A percentile compares a stretch with the other conserved stretches of the same genome.
phyloP scores from a whole-genome alignment of 2,797 vertebrate genomes.

The Kryptopterus vitreolus region DNA sequence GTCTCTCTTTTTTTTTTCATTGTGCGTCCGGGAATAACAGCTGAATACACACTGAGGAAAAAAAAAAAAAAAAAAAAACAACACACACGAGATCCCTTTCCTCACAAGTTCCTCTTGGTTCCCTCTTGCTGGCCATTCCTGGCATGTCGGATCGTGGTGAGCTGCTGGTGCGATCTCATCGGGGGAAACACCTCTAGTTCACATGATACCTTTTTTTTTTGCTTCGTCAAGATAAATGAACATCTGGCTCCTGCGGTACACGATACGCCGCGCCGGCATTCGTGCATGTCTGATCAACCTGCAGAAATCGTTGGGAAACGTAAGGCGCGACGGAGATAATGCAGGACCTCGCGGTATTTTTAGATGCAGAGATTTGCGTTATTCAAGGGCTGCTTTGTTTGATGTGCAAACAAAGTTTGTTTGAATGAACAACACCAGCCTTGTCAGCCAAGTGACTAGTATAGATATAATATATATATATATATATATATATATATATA shows the following conservation, averaged over 20 bases:
- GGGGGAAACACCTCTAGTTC: constrained; percentile 64
- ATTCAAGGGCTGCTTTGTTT: constrained; percentile 32
- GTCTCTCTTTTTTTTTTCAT: background rate
- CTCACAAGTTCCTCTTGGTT: constrained; percentile 23
- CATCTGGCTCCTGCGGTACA: constrained; percentile 59
- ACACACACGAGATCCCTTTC: background rate
- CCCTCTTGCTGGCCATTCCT: constrained; percentile 7
- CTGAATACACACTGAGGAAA: constrained; percentile 18
- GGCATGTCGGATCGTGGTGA: constrained; percentile 27
- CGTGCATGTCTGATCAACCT: constrained; percentile 60
- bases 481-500: no score
- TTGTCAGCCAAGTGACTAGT: constrained; percentile 4
- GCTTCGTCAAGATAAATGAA: constrained; percentile 58
- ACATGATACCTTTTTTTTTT: constrained; percentile 37
- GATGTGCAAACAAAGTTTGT: constrained; percentile 29
- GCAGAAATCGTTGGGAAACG: constrained; percentile 61
- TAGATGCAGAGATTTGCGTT: constrained; percentile 41
- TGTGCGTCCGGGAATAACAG: constrained; percentile 29
- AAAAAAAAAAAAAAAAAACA: constrained; percentile 12
- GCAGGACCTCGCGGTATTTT: constrained; percentile 46
- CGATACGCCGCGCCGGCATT: constrained; percentile 55
- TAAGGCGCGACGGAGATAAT: constrained; percentile 47
- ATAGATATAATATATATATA: no score
- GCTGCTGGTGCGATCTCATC: constrained; percentile 30
- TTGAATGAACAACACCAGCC: constrained; percentile 11